phyloP scores from a whole-genome alignment of 2,113 vertebrate species.

The Hystrix brachyura region DNA sequence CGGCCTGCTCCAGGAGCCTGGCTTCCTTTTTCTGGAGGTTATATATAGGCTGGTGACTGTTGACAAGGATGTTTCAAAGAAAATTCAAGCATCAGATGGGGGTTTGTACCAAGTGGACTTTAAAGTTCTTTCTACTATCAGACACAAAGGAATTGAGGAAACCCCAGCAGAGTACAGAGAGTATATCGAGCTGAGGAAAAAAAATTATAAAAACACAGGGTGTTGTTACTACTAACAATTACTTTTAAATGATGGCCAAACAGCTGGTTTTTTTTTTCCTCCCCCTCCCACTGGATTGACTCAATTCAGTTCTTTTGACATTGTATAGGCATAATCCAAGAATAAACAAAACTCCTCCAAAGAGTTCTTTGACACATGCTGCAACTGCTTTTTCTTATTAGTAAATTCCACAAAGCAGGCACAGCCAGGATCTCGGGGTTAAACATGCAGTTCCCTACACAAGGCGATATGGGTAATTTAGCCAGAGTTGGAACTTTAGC shows the following conservation, averaged over 20 bases:
- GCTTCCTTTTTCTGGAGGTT: neutral
- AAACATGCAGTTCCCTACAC: neutral
- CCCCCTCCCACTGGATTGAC: constrained; percentile 10
- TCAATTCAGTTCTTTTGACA: constrained; percentile 67
- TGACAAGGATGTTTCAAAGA: neutral
- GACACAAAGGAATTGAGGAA: constrained; percentile 6
- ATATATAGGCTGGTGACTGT: neutral
- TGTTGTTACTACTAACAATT: constrained; percentile 49
- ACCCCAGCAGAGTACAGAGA: neutral
- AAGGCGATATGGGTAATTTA: neutral
- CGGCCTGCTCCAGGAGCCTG: neutral
- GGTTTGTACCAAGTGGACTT: neutral
- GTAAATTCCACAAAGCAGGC: constrained; percentile 50
- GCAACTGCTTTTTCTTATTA: constrained; percentile 7
- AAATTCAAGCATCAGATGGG: neutral
- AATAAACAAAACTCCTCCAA: constrained; percentile 21
- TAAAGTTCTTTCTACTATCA: neutral
- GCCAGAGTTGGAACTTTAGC: neutral
- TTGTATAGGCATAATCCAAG: neutral
- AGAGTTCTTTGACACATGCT: neutral
- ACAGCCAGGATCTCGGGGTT: neutral
- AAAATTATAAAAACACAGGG: constrained; percentile 43
- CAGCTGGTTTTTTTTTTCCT: constrained; percentile 42
- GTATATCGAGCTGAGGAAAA: constrained; percentile 36
- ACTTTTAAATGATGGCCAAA: constrained; percentile 63